These are phyloP conservation scores for Garra rufa DNA, from an alignment of 2,113 vertebrate genomes.

Conservation along the genomic window DNA sequence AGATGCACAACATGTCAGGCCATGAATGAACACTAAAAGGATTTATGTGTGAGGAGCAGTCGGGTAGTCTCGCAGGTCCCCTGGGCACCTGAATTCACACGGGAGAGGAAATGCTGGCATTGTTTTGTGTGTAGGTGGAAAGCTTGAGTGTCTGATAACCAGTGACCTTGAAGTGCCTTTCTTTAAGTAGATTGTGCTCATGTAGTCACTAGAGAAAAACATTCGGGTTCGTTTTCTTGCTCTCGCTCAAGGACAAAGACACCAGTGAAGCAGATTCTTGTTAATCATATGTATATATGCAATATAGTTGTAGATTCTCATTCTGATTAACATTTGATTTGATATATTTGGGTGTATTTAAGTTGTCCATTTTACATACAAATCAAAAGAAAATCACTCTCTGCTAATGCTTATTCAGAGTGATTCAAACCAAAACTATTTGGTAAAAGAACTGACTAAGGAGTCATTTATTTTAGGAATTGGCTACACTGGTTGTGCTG, in stretches of 20 bases:
- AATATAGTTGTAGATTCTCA: background rate
- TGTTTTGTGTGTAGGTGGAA: conserved; percentile 28
- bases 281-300: background rate
- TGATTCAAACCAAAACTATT: too few species aligned
- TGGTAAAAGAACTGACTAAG: too few species aligned
- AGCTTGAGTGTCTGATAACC: conserved; percentile 18
- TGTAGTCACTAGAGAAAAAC: background rate
- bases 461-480: too few species aligned
- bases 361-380: too few species aligned
- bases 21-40: conserved; percentile 47
- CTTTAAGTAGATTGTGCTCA: background rate
- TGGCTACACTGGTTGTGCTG: too few species aligned
- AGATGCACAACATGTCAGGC: background rate
- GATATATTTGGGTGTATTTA: too few species aligned
- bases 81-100: conserved; percentile 5
- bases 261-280: background rate
- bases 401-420: too few species aligned
- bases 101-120: background rate
- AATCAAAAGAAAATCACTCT: too few species aligned
- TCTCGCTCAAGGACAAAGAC: background rate
- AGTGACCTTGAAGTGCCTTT: conserved; percentile 21
- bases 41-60: conserved; percentile 35
- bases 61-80: conserved; percentile 10
- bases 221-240: background rate
- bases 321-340: background rate